These are phyloP conservation scores for Zaprionus kolodkinae DNA, from an alignment of 1,140 invertebrate genomes.

Conservation along the genomic window DNA sequence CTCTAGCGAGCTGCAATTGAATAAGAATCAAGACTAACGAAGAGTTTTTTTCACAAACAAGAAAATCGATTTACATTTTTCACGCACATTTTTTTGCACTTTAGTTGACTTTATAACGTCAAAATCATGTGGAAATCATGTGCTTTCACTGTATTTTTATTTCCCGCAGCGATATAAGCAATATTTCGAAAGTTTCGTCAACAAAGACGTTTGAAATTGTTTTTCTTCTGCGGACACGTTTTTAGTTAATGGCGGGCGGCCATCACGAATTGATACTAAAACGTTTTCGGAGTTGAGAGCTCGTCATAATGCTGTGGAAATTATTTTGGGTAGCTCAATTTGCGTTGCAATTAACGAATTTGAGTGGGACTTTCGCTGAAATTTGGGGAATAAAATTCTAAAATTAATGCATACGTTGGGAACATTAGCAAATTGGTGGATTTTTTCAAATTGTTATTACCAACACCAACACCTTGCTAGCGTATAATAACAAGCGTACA, in stretches of 20 bases:
- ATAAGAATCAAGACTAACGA: conserved; percentile 36
- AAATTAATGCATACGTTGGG: conserved; percentile 56
- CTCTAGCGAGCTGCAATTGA: conserved; percentile 51
- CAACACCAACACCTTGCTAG: conserved; percentile 31
- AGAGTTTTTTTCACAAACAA: conserved; percentile 77
- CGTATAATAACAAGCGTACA: conserved; percentile 31
- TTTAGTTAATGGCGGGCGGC: conserved; percentile 82
- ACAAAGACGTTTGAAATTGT: conserved; percentile 70
- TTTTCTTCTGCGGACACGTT: conserved; percentile 83
- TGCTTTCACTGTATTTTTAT: conserved; percentile 56
- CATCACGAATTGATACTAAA: conserved; percentile 70
- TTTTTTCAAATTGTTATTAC: conserved; percentile 45
- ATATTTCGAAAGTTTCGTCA: conserved; percentile 66
- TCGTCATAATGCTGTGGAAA: conserved; percentile 62
- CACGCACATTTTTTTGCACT: conserved; percentile 75
- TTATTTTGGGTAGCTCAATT: conserved; percentile 66
- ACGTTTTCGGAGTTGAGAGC: conserved; percentile 67
- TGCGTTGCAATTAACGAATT: conserved; percentile 54
- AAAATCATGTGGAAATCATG: conserved; percentile 48
- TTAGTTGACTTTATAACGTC: conserved; percentile 39
- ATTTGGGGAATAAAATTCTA: conserved; percentile 53
- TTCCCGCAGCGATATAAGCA: conserved; percentile 64
- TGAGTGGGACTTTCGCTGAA: conserved; percentile 53
- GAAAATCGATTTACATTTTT: conserved; percentile 83
- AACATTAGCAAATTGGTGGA: conserved; percentile 19